These are phyloP conservation scores for Cosmia trapezina DNA, from an alignment of 2,888 invertebrate genomes.

Conservation along the genomic window DNA sequence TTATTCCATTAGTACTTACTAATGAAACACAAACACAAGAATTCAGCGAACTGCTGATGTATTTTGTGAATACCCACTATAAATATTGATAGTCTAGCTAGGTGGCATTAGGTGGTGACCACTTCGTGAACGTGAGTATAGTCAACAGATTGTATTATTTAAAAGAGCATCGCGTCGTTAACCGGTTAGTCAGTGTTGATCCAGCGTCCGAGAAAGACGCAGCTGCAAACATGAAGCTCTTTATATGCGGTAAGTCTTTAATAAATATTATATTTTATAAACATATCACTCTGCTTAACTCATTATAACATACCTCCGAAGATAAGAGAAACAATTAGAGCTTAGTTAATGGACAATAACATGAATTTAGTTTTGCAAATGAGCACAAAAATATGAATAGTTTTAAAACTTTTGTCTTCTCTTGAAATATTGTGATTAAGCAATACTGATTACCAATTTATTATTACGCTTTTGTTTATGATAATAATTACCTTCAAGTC, in stretches of 20 bases:
- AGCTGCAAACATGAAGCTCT: constrained; percentile 68
- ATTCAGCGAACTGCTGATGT: too few relatives aligned
- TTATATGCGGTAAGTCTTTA: constrained; percentile 71
- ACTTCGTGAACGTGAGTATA: constrained; percentile 32
- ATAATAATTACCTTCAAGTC: constrained; percentile 3
- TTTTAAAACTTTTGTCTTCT: not conserved
- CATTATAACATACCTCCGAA: not conserved
- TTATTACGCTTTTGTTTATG: constrained; percentile 7
- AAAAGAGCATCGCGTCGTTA: constrained; percentile 61
- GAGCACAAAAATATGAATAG: not conserved
- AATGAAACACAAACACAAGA: too few relatives aligned
- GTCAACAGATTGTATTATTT: constrained; percentile 60
- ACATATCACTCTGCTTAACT: not conserved
- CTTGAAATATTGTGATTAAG: not conserved
- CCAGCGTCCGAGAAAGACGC: constrained; percentile 63
- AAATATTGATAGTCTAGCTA: constrained; percentile 38
- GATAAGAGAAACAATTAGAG: not conserved
- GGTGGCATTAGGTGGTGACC: constrained; percentile 34
- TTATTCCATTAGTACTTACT: too few relatives aligned
- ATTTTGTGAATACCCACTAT: constrained; percentile 48
- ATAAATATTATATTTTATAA: constrained; percentile 3
- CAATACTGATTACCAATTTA: constrained; percentile 13
- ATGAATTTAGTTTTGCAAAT: too few relatives aligned
- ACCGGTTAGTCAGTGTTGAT: constrained; percentile 71
- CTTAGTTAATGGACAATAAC: not conserved